Evolutionary conservation across 1,140 invertebrate species (phyloP), one percentile per base, ranked within the genome.

Genomic region (Pseudachorutes palmiensis): DNA sequence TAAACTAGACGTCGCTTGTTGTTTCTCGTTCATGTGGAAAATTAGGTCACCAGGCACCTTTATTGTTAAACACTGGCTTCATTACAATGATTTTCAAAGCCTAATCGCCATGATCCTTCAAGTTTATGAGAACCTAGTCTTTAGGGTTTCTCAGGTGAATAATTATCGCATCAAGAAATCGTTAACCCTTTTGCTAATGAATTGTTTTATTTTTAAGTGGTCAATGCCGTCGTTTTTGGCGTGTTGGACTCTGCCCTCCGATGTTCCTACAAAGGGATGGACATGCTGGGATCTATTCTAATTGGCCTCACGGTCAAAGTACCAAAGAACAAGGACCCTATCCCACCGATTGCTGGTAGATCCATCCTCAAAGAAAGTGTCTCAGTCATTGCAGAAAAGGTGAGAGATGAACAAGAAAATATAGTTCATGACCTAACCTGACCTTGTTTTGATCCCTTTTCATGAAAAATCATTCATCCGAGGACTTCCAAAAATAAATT

Each of bases 301-400:
- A 63, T 73, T 28, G 57, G 32, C 29, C 24, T 73, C n/a, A 14
- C 58, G 26, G 65, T 71, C 30, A 69, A 28, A 30, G 28, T 66
- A 19, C 64, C 69, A 12, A 69, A 69, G 29, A 66, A 70, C 28
- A 73, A 73, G 41, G 60, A 69, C 19, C 66, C 65, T n/a, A 32
- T 73, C 29, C 69, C 69, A 58, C 41, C 72, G 2, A 70, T 73
- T 58, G 69, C 67, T 49, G 65, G 65, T 30, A 45, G 68, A 61
- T 48, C 55, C 5, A 1, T 73, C 16, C 67, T 73, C 0, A 55
- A 45, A 9, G 57, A 55, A 9, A 67, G 65, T 45, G 69, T 65
- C 12, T 51, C 29, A 16, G 66, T 65, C 14, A 69, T 73, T 33
- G 69, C 72, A 19, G 69, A 73, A 12, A 57, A 71, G 67, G 72